A percentile compares a stretch with the other conserved stretches of the same genome.
phyloP scores from a whole-genome alignment of 2,888 invertebrate species.

The Beris morrisii region DNA sequence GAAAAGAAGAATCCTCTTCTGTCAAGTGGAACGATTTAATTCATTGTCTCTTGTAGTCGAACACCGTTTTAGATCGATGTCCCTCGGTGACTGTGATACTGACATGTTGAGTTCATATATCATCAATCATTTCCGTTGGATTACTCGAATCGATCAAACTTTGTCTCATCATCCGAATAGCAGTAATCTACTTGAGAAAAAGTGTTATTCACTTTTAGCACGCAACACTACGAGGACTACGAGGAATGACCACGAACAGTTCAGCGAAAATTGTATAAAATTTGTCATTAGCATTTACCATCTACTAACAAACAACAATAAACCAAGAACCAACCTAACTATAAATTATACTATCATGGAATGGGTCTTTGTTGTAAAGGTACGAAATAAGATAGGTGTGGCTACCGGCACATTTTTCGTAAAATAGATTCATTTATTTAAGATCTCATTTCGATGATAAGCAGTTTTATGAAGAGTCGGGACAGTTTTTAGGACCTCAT shows the following conservation, averaged over 20 bases:
- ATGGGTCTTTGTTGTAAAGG: too few relatives aligned
- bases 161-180: not conserved
- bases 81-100: constrained; percentile 7
- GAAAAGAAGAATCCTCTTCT: not conserved
- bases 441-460: too few relatives aligned
- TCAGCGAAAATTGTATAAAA: too few relatives aligned
- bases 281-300: too few relatives aligned
- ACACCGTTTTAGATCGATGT: constrained; percentile 7
- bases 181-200: constrained; percentile 9
- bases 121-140: constrained; percentile 26
- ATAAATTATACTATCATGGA: too few relatives aligned
- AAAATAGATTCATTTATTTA: too few relatives aligned
- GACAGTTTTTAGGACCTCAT: too few relatives aligned
- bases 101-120: constrained; percentile 22
- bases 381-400: too few relatives aligned
- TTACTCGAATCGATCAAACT: constrained; percentile 26
- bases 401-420: too few relatives aligned
- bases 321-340: too few relatives aligned
- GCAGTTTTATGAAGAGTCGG: too few relatives aligned
- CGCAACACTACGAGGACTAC: constrained; percentile 16
- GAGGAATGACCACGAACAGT: not conserved
- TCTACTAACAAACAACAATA: too few relatives aligned
- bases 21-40: constrained; percentile 25
- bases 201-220: constrained; percentile 25
- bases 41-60: not conserved